phyloP scores from a whole-genome alignment of 2,797 vertebrate genomes.

The Sphenopsis melanotis region DNA sequence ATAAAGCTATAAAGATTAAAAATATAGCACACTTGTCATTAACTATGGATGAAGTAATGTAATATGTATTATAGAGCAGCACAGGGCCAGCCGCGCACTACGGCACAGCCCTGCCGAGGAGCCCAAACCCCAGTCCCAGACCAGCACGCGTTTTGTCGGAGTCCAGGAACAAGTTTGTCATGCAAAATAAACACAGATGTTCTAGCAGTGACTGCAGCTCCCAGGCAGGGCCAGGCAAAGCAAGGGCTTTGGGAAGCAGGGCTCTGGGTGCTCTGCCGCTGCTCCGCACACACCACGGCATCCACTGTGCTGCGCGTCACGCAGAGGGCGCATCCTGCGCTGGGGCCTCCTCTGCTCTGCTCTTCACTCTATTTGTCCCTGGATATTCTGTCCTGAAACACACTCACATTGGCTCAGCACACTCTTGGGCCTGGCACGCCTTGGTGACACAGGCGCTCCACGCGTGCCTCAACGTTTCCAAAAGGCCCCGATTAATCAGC shows the following conservation, averaged over 20 bases:
- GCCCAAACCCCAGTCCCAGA: constrained; percentile 61
- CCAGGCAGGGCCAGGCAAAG: constrained; percentile 26
- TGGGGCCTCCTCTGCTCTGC: not conserved
- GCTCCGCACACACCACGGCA: not conserved
- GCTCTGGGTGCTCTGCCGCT: not conserved
- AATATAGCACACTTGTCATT: constrained; percentile 77
- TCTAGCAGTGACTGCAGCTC: constrained; percentile 29
- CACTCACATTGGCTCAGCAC: not conserved
- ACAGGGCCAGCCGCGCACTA: constrained; percentile 47
- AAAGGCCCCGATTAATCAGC: not conserved
- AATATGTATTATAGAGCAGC: constrained; percentile 73
- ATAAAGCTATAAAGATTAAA: constrained; percentile 82
- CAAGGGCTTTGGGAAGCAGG: not conserved
- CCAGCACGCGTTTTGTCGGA: constrained; percentile 62
- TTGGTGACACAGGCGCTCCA: not conserved
- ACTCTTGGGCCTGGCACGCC: not conserved
- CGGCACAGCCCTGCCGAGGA: constrained; percentile 52
- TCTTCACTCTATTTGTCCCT: not conserved
- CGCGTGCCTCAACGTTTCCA: not conserved
- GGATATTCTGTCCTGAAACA: not conserved
- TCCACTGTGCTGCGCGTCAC: not conserved
- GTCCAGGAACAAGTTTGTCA: constrained; percentile 67
- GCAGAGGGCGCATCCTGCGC: not conserved
- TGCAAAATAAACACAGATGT: constrained; percentile 81
- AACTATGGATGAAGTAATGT: constrained; percentile 77